These are phyloP conservation scores for Drosophila sechellia DNA, from an alignment of 1,140 invertebrate species.

Conservation along the genomic window DNA sequence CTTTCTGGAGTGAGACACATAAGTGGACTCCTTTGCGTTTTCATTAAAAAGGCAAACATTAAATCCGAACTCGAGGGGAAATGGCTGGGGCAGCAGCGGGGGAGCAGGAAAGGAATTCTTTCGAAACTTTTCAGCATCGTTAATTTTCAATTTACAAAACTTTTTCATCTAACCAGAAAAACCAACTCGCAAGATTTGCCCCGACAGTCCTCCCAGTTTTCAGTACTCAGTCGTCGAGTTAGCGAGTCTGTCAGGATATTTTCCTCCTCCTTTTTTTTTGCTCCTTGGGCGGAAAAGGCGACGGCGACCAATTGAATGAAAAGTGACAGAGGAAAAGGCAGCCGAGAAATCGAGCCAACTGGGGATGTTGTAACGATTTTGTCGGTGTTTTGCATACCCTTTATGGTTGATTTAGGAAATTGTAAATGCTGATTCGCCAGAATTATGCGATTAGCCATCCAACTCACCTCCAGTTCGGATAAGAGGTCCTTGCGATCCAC, in stretches of 20 bases:
- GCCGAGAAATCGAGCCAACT: slow-evolving; percentile 40
- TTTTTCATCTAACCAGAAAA: slow-evolving; percentile 70
- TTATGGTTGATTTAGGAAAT: slow-evolving; percentile 12
- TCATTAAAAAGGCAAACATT: slow-evolving; percentile 64
- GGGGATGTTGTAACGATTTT: slow-evolving; percentile 46
- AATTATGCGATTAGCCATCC: background rate
- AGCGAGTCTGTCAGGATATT: slow-evolving; percentile 37
- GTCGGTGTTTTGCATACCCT: slow-evolving; percentile 37
- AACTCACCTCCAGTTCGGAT: slow-evolving; percentile 90
- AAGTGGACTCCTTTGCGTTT: slow-evolving; percentile 43
- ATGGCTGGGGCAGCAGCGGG: slow-evolving; percentile 24
- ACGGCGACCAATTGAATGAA: slow-evolving; percentile 52
- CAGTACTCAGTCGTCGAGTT: slow-evolving; percentile 45
- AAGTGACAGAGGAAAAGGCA: slow-evolving; percentile 55
- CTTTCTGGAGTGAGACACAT: slow-evolving; percentile 25
- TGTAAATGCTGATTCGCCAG: slow-evolving; percentile 33
- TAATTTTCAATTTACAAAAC: slow-evolving; percentile 78
- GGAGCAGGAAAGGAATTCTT: slow-evolving; percentile 60
- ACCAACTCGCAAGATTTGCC: slow-evolving; percentile 46
- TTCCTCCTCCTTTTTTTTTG: background rate
- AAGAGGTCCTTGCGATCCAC: slow-evolving; percentile 94
- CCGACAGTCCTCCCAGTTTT: slow-evolving; percentile 16
- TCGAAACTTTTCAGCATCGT: slow-evolving; percentile 76
- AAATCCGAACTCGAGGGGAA: slow-evolving; percentile 42
- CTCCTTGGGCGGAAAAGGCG: slow-evolving; percentile 7